These are phyloP conservation scores for Ptyas mucosa DNA, from an alignment of 2,113 vertebrate species.

Conservation along the genomic window DNA sequence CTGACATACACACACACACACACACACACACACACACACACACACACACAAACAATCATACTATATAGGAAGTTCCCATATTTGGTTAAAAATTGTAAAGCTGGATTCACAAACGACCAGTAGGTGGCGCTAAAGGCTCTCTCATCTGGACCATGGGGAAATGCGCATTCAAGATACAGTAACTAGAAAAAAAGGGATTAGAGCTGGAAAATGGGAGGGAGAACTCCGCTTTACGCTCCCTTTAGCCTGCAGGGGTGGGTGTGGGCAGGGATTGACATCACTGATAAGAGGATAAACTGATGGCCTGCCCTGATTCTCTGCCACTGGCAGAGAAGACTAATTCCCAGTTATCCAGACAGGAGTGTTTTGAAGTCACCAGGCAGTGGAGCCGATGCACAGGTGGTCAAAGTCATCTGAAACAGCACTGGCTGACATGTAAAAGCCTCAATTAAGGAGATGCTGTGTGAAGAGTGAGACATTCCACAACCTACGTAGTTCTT, in stretches of 20 bases:
- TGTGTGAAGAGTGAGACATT: neutral
- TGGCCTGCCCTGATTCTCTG: neutral
- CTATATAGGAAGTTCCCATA: neutral
- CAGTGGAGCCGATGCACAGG: neutral
- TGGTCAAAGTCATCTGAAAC: neutral
- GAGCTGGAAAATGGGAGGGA: neutral
- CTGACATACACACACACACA: rapidly evolving
- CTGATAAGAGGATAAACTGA: neutral
- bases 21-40: too few species aligned
- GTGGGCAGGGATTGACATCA: neutral
- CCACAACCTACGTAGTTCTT: neutral
- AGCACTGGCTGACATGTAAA: neutral
- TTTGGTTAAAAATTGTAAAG: neutral
- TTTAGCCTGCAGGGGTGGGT: neutral
- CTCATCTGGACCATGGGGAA: neutral
- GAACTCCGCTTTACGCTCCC: neutral
- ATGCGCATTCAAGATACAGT: too few species aligned
- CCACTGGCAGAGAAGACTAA: neutral
- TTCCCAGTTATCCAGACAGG: neutral
- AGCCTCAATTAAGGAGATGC: neutral
- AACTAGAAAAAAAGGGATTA: too few species aligned
- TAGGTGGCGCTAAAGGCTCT: neutral
- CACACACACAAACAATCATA: too few species aligned
- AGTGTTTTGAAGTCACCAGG: neutral
- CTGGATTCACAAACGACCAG: neutral